phyloP scores from a whole-genome alignment of 2,797 vertebrate species.

The Potorous gilbertii region DNA sequence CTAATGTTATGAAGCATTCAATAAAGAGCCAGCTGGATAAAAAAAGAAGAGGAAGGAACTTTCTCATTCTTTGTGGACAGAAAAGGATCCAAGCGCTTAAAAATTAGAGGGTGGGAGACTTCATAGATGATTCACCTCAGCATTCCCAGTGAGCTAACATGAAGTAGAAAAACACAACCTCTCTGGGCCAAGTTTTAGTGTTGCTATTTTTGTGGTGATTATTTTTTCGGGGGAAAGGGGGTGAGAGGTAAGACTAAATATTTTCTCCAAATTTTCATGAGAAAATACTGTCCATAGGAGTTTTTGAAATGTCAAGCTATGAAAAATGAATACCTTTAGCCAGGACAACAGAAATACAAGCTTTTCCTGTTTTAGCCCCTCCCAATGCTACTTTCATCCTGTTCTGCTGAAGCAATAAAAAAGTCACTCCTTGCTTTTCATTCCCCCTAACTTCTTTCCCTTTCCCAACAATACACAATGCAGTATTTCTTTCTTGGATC shows the following conservation, averaged over 20 bases:
- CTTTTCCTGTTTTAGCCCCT: neutral
- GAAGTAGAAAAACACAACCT: neutral
- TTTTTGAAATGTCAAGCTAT: neutral
- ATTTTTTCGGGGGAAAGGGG: neutral
- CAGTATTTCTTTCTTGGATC: neutral
- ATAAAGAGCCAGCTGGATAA: neutral
- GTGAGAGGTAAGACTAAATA: neutral
- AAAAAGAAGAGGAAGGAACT: neutral
- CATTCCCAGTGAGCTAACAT: neutral
- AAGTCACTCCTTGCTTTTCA: neutral
- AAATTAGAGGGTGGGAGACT: neutral
- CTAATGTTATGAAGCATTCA: neutral
- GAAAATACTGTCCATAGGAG: neutral
- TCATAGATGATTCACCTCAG: neutral
- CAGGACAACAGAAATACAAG: neutral
- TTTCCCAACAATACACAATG: neutral
- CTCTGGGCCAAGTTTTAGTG: neutral
- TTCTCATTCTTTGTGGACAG: neutral
- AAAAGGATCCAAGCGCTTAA: neutral
- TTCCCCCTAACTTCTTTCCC: neutral
- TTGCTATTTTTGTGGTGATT: neutral
- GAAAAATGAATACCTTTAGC: neutral
- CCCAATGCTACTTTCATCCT: neutral
- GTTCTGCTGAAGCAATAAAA: neutral
- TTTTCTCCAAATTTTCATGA: neutral